Base-by-base conservation (phyloP, 1,140 invertebrate species). In the Saxidomus purpurata region DNA sequence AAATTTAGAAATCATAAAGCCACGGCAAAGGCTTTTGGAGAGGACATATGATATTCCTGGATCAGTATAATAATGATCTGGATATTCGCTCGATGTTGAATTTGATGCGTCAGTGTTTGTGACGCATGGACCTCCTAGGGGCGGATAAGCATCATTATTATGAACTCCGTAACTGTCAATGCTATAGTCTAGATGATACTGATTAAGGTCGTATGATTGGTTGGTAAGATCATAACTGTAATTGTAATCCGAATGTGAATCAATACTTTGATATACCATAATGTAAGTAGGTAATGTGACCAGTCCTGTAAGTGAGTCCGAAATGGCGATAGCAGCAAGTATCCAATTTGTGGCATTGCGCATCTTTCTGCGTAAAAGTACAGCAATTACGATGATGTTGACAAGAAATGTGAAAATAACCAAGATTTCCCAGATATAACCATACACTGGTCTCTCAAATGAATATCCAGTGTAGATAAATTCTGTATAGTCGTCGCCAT, bases 1-100 rank as follows among this genome's bases (percentile, higher is more conserved):
- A 25, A 49, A 82, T 38, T 74, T 88, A 4, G 77, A 71, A 9
- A 88, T 63, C 87, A 88, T 88, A 61, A 88, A 88, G 28, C 63
- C 40, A 34, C 17, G 9, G 40, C 87, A 88, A 9, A 69, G 49
- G 19, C 19, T 52, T 69, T 81, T 71, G 2, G 40, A 22, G 6
- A 88, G 47, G 4, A 15, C 4, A 22, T 81, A 81, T 25, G n/a
- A 59, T 11, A 74, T 77, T 4, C 34, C 0, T 17, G 71, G 8
- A n/a, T 49, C 34, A 15, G 67, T 3, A 1, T 38, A 28, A 6
- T 63, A 25, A 40, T 71, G 34, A 36, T 36, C 9, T 71, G 11
- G 34, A 71, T 34, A 67, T 31, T n/a, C 28, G 25, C n/a, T 22
- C 9, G 61, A 31, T 9, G n/a, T n/a, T n/a, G n/a, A n/a, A n/a